These are phyloP conservation scores for Phania funesta DNA, from an alignment of 2,888 invertebrate species.

Conservation along the genomic window DNA sequence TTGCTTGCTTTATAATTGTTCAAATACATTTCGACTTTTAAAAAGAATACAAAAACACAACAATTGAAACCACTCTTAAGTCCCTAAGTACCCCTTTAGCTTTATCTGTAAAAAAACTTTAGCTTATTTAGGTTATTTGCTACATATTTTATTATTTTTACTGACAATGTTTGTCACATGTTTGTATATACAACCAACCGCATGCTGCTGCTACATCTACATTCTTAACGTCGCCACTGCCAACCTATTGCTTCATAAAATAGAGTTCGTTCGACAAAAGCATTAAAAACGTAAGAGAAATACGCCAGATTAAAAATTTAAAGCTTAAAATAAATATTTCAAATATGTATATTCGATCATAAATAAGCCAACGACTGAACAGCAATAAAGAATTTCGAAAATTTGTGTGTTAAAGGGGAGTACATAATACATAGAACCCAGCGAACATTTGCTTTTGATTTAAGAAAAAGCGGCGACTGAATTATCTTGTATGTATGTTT, in stretches of 20 bases:
- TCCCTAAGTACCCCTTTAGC: conserved; percentile 39
- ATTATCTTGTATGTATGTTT: background rate
- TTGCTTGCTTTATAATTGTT: background rate
- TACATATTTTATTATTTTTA: conserved; percentile 31
- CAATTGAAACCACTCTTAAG: background rate
- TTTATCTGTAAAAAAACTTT: conserved; percentile 50
- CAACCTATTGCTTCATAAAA: background rate
- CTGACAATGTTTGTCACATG: conserved; percentile 30
- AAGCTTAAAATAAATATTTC: conserved; percentile 63
- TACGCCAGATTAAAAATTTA: conserved; percentile 61
- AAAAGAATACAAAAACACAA: background rate
- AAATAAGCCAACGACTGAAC: conserved; percentile 52
- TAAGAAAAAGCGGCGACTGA: background rate
- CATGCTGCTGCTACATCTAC: conserved; percentile 6
- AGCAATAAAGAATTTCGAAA: conserved; percentile 33
- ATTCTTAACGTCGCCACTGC: background rate
- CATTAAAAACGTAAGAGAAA: conserved; percentile 11
- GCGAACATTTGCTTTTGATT: background rate
- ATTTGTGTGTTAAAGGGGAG: conserved; percentile 30
- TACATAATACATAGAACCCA: conserved; percentile 14
- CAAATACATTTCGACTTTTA: background rate
- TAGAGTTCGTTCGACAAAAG: background rate
- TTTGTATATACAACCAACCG: too few species aligned
- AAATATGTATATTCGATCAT: conserved; percentile 61
- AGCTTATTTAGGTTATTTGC: conserved; percentile 47